These are phyloP conservation scores for Heptranchias perlo DNA, from an alignment of 2,113 vertebrate genomes.

Conservation along the genomic window DNA sequence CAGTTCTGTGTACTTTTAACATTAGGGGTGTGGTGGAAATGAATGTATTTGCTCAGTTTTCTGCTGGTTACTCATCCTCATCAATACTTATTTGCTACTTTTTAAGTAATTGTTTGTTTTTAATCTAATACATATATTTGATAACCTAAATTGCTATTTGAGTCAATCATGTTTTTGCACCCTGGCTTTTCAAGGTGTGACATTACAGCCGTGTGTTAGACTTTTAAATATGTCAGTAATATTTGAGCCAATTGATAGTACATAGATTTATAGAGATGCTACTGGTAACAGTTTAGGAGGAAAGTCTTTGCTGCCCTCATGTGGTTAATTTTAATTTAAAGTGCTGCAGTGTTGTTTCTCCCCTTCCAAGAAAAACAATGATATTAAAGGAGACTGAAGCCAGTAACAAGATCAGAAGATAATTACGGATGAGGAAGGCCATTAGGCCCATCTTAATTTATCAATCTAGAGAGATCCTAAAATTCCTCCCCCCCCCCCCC, in stretches of 20 bases:
- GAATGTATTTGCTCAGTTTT: too few species aligned
- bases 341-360: not conserved
- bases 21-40: too few species aligned
- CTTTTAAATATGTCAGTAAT: too few species aligned
- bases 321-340: constrained; percentile 14
- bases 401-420: not conserved
- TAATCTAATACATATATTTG: not conserved
- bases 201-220: too few species aligned
- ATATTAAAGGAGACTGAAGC: not conserved
- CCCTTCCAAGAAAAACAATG: not conserved
- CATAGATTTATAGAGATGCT: too few species aligned
- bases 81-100: too few species aligned
- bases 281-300: not conserved
- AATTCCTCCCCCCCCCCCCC: too few species aligned
- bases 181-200: too few species aligned
- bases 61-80: too few species aligned
- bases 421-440: not conserved
- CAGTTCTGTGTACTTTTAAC: too few species aligned
- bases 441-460: not conserved
- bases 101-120: not conserved
- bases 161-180: not conserved
- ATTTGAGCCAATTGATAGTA: too few species aligned
- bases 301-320: constrained; percentile 14
- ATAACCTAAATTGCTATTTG: not conserved
- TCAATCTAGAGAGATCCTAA: not conserved